Base-by-base conservation (phyloP, 2,113 vertebrate species). In the Riparia riparia region DNA sequence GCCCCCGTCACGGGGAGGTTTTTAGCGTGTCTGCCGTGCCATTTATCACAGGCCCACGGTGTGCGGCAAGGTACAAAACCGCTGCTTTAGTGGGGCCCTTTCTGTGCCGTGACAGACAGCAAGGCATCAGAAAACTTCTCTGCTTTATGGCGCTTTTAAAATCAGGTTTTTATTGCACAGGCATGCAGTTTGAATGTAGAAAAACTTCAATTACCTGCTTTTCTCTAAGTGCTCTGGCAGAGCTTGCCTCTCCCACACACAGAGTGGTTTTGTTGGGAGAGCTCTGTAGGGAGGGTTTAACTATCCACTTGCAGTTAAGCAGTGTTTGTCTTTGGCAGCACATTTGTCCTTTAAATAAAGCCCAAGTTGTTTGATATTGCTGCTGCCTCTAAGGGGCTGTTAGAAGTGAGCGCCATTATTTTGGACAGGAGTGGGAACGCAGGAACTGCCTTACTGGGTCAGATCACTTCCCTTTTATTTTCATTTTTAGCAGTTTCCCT, bases 151-250 rank as follows among this genome's bases (percentile, higher is more conserved):
- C 2, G 8, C 80, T 83, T 68, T 89, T 79, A 68, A 81, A 92
- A 45, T 28, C 17, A 11, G 17, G 3, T 31, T 89, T 93, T 94
- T 87, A 82, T 72, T 89, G 76, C 71, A 8, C 51, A 44, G 71
- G 50, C 73, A 86, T 63, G 70, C 72, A 54, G 73, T 50, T 95
- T 71, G 91, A 96, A 94, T 2, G 13, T 7, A 86, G 82, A 32
- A 81, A 86, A 93, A 69, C 69, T 95, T 96, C 74, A 89, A 65
- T 94, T 95, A 83, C 85, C 72, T 86, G 58, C 88, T 66, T 80
- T 85, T 89, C 69, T 72, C 20, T 77, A 84, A 94, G 88, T 92
- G 85, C 49, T 92, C 58, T 88, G 74, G 39, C 72, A 69, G 72
- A 39, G 76, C 77, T 74, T 49, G 47, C 72, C 72, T 96, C 88